phyloP scores from a whole-genome alignment of 2,113 vertebrate species.

The Ovis aries region DNA sequence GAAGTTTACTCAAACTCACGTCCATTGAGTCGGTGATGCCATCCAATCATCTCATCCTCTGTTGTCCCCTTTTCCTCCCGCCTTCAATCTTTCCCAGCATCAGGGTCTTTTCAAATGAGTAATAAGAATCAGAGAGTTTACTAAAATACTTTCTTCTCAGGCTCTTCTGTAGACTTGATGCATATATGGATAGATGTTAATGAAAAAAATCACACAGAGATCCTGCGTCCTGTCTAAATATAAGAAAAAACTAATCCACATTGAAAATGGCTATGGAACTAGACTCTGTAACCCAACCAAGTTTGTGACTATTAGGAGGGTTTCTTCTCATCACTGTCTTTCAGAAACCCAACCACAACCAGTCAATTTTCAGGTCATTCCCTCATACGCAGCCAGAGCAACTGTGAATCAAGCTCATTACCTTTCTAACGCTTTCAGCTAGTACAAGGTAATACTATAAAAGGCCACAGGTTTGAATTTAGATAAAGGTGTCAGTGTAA shows the following conservation, averaged over 20 bases:
- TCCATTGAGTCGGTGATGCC: background rate
- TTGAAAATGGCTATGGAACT: background rate
- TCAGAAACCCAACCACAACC: background rate
- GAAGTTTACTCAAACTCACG: background rate
- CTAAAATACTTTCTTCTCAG: background rate
- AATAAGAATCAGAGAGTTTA: background rate
- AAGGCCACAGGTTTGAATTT: background rate
- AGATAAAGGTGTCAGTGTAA: background rate
- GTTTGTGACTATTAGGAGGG: background rate
- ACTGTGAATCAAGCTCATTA: background rate
- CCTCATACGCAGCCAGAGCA: background rate
- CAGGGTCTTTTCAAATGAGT: background rate
- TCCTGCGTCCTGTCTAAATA: background rate
- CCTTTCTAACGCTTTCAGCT: background rate
- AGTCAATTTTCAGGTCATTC: background rate
- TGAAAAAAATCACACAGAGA: background rate
- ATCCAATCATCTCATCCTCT: background rate
- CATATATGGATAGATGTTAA: background rate
- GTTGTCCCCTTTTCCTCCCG: accelerated
- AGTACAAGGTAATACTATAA: background rate
- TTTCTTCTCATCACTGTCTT: background rate
- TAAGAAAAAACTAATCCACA: background rate
- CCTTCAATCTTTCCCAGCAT: background rate
- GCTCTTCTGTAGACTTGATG: background rate
- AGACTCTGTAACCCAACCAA: background rate